These are phyloP conservation scores for Brachypalpus laphriformis DNA, from an alignment of 2,888 invertebrate genomes.

Conservation along the genomic window DNA sequence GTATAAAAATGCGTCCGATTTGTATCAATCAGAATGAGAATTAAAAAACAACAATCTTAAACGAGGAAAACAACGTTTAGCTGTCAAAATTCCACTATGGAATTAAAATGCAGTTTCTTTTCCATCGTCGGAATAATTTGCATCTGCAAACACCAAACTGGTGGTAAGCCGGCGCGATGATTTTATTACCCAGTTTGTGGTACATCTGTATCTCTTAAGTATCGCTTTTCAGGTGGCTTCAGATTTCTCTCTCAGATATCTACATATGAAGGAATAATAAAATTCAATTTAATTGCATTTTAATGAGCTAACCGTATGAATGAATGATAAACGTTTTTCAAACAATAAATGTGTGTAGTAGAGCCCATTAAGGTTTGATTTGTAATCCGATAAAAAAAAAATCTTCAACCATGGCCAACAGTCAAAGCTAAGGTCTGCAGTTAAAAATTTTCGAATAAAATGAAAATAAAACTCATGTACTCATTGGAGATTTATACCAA, in stretches of 20 bases:
- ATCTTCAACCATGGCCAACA: neutral
- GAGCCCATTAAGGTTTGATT: slow-evolving; percentile 16
- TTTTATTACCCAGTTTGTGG: neutral
- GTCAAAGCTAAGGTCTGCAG: neutral
- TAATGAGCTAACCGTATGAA: slow-evolving; percentile 44
- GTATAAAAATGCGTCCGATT: slow-evolving; percentile 10
- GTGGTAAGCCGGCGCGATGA: neutral
- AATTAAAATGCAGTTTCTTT: neutral
- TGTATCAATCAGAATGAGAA: slow-evolving; percentile 28
- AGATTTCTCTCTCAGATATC: slow-evolving; percentile 8
- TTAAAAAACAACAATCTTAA: neutral
- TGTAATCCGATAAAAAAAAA: slow-evolving; percentile 21
- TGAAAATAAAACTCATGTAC: slow-evolving; percentile 29
- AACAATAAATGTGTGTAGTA: slow-evolving; percentile 25
- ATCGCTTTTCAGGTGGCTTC: neutral
- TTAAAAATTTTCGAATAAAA: slow-evolving; percentile 23
- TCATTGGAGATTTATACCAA: slow-evolving; percentile 41
- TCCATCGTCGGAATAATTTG: neutral
- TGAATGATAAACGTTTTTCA: slow-evolving; percentile 49
- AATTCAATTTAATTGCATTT: slow-evolving; percentile 57
- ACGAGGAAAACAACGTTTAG: neutral
- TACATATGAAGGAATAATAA: neutral
- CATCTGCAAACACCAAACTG: neutral
- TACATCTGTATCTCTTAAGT: neutral
- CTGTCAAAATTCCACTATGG: slow-evolving; percentile 6